phyloP scores from a whole-genome alignment of 2,113 vertebrate species.

The Hymenochirus boettgeri region DNA sequence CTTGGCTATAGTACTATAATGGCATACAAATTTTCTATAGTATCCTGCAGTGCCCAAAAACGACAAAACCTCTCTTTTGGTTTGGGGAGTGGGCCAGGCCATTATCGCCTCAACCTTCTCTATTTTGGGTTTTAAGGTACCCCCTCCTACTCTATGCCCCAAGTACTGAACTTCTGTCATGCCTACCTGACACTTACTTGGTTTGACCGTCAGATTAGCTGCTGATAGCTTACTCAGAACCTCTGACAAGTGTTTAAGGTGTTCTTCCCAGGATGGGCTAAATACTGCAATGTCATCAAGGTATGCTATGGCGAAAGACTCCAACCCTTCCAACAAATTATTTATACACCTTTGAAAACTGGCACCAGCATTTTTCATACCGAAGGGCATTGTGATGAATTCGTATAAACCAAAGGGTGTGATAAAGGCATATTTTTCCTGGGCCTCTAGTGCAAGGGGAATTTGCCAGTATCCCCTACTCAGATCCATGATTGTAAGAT shows the following conservation, averaged over 20 bases:
- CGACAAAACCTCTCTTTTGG: not conserved
- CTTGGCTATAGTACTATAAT: not conserved
- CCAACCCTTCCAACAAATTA: not conserved
- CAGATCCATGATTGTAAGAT: no score
- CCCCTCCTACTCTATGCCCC: not conserved
- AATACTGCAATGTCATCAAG: slow-evolving; percentile 17
- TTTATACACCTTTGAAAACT: not conserved
- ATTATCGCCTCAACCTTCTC: not conserved
- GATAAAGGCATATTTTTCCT: no score
- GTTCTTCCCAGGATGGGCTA: not conserved
- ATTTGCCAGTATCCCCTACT: no score
- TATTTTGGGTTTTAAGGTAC: not conserved
- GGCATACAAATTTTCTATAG: not conserved
- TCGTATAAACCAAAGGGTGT: no score
- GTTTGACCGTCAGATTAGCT: not conserved
- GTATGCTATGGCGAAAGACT: slow-evolving; percentile 6
- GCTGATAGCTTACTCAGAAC: not conserved
- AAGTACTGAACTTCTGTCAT: not conserved
- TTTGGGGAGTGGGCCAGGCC: not conserved
- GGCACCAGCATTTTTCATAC: not conserved
- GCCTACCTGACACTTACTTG: not conserved
- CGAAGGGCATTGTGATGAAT: no score
- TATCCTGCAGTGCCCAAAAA: not conserved
- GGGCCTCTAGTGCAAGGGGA: no score
- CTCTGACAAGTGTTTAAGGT: not conserved